A percentile compares a stretch with the other conserved stretches of the same genome.
phyloP scores from a whole-genome alignment of 2,888 invertebrate species.

The Orchesella flavescens region DNA sequence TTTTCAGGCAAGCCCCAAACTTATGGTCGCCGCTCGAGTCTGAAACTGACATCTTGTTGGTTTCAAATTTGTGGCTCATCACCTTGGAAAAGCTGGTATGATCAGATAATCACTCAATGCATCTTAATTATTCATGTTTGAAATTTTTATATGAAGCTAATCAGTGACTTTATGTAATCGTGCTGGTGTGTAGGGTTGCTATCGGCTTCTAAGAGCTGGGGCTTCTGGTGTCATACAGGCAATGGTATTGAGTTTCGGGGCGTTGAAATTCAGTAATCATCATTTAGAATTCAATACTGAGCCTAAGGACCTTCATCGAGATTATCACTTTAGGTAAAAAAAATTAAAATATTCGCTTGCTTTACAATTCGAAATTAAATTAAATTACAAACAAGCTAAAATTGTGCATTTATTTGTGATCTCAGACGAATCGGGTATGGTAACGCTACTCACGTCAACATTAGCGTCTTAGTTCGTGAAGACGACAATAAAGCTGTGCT shows the following conservation, averaged over 20 bases:
- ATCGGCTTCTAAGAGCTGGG: constrained; percentile 84
- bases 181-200: constrained; percentile 79
- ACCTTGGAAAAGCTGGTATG: constrained; percentile 87
- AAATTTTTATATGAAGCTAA: too few relatives aligned
- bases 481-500: constrained; percentile 88
- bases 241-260: constrained; percentile 90
- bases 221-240: constrained; percentile 92
- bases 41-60: constrained; percentile 81
- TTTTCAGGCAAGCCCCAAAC: constrained; percentile 77
- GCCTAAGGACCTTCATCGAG: constrained; percentile 91
- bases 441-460: constrained; percentile 89
- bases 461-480: constrained; percentile 87
- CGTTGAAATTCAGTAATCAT: constrained; percentile 89
- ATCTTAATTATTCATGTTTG: too few relatives aligned
- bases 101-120: too few relatives aligned
- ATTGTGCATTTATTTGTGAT: too few relatives aligned
- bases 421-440: constrained; percentile 85
- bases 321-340: constrained; percentile 80
- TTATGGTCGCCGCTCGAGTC: constrained; percentile 85
- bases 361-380: too few relatives aligned
- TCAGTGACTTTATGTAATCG: too few relatives aligned
- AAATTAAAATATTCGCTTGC: too few relatives aligned
- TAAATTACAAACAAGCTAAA: too few relatives aligned
- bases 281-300: constrained; percentile 93
- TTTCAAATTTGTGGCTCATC: constrained; percentile 87